Evolutionary conservation across 2,113 vertebrate species (phyloP).

Genomic region (Psilopsiagon aymara): DNA sequence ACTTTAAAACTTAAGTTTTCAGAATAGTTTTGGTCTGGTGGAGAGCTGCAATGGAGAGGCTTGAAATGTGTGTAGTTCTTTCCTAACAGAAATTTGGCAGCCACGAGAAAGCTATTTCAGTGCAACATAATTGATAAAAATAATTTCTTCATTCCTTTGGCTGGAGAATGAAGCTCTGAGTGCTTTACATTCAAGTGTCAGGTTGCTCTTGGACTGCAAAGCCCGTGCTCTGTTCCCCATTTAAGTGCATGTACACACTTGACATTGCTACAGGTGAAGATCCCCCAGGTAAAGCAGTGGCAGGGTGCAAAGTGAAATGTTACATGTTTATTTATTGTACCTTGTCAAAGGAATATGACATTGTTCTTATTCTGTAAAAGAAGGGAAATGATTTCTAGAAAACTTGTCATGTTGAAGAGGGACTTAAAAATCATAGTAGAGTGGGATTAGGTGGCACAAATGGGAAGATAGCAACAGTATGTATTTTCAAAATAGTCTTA

Average conservation of each 20-base stretch:
- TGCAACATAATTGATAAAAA: not conserved
- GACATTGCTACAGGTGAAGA: not conserved
- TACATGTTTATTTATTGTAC: not conserved
- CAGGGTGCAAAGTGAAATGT: not conserved
- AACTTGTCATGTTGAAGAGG: not conserved
- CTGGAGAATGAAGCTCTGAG: not conserved
- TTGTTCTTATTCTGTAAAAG: not conserved
- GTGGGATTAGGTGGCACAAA: not conserved
- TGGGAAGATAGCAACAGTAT: not conserved
- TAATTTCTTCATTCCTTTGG: not conserved
- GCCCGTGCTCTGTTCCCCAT: not conserved
- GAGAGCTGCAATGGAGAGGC: not conserved
- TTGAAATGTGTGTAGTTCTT: not conserved
- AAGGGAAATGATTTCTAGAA: not conserved
- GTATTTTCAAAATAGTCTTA: not conserved
- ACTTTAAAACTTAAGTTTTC: not conserved
- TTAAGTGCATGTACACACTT: fast-evolving
- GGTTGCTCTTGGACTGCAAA: not conserved
- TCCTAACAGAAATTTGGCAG: not conserved
- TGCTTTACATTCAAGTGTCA: not conserved
- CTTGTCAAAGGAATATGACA: not conserved
- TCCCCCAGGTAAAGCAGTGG: not conserved
- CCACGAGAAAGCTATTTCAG: not conserved
- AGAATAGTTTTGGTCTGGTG: not conserved
- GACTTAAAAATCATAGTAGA: not conserved